Evolutionary conservation across 2,888 invertebrate genomes (phyloP).

Genomic region (Xestia ashworthii): DNA sequence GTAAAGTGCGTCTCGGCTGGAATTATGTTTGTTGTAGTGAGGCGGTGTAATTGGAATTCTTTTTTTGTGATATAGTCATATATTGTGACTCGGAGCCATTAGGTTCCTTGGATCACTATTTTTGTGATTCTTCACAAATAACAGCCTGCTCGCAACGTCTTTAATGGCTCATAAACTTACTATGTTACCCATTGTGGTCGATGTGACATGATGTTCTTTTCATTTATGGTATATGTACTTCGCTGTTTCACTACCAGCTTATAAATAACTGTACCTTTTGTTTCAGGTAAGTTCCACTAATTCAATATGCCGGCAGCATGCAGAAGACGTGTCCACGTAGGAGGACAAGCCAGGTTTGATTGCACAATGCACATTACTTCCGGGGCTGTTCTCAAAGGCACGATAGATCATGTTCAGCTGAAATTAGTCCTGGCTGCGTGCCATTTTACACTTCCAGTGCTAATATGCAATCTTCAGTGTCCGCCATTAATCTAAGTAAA

Average conservation of each 20-base stretch:
- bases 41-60: conserved; percentile 50
- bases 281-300: conserved; percentile 54
- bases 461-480: conserved; percentile 34
- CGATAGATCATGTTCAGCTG: conserved; percentile 47
- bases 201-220: conserved; percentile 4
- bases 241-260: not conserved
- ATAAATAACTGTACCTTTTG: conserved; percentile 12
- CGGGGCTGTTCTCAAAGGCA: conserved; percentile 8
- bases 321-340: not conserved
- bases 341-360: conserved; percentile 43
- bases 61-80: conserved; percentile 29
- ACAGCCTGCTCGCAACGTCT: conserved; percentile 1
- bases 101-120: conserved; percentile 20
- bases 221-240: not conserved
- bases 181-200: conserved; percentile 33
- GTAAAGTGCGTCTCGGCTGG: conserved; percentile 16
- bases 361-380: conserved; percentile 30
- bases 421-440: conserved; percentile 45
- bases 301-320: not conserved
- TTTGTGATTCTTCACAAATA: conserved; percentile 26
- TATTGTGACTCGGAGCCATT: conserved; percentile 25
- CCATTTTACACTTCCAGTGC: conserved; percentile 39
- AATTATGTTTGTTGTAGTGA: conserved; percentile 39
- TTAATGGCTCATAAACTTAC: conserved; percentile 30
- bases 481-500: conserved; percentile 27